Conservation (phyloP, 2,888 invertebrate genomes). For the Pachydiplax longipennis region DNA sequence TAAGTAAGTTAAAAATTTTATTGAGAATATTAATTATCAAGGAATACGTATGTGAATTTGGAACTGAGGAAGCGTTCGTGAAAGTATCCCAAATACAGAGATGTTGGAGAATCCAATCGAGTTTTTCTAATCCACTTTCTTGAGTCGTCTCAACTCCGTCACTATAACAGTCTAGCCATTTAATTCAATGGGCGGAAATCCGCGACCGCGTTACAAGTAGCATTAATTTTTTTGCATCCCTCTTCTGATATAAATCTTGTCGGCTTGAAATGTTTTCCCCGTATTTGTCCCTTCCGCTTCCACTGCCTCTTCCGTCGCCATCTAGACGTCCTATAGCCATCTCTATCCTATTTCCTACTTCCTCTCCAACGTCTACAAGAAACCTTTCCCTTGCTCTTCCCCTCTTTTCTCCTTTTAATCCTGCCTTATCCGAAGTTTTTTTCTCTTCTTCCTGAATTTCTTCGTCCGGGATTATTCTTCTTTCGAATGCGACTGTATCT, state of each 20-base stretch:
- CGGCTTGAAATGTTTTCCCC: constrained; percentile 13
- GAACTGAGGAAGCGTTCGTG: too few relatives aligned
- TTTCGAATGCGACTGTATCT: too few relatives aligned
- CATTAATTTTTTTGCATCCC: constrained; percentile 14
- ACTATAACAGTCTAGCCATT: background rate
- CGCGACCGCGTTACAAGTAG: background rate
- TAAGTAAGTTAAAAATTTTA: too few relatives aligned
- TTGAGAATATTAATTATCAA: too few relatives aligned
- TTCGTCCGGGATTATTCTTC: background rate
- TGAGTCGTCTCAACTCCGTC: too few relatives aligned
- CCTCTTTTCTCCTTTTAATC: background rate
- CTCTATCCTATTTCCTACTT: background rate
- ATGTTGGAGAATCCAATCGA: too few relatives aligned
- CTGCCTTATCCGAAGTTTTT: background rate
- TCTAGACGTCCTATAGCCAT: background rate
- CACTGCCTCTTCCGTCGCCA: background rate
- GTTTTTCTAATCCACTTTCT: too few relatives aligned
- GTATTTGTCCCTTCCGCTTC: constrained; percentile 24
- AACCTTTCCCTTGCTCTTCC: background rate
- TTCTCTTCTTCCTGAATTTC: background rate
- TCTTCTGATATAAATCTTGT: constrained; percentile 17
- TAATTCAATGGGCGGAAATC: constrained; percentile 11
- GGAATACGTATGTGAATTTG: too few relatives aligned
- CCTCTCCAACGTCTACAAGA: background rate
- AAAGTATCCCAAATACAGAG: too few relatives aligned